Percentiles rank a stretch among this genome's conserved stretches.
These are phyloP conservation scores for Gracilinanus agilis DNA, from an alignment of 2,113 vertebrate genomes.

Conservation along the genomic window DNA sequence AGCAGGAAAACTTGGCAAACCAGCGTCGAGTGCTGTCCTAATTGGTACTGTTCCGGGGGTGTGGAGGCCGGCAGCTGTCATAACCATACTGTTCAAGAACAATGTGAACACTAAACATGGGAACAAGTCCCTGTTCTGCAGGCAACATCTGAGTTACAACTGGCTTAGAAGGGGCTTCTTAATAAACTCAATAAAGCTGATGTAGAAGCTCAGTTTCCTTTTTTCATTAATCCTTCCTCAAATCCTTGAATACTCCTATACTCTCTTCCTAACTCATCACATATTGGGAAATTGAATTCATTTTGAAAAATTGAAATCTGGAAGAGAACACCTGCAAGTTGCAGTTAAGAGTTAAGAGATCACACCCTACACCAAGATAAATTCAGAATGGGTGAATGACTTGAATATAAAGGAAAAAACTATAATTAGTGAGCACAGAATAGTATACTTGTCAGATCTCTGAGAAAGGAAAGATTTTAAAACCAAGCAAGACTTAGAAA, in stretches of 20 bases:
- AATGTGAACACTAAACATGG: background rate
- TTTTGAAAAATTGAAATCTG: constrained; percentile 4
- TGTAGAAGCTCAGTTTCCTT: constrained; percentile 1
- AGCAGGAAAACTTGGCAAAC: background rate
- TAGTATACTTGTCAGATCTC: no score
- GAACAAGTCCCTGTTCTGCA: background rate
- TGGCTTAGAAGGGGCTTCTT: constrained; percentile 37
- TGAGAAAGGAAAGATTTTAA: no score
- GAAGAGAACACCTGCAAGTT: constrained; percentile 22
- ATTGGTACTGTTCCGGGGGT: background rate
- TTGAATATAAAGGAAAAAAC: no score
- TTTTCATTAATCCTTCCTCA: background rate
- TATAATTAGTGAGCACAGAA: no score
- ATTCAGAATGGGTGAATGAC: no score
- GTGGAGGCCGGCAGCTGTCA: background rate
- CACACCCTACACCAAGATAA: no score
- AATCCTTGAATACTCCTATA: background rate
- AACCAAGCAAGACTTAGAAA: no score
- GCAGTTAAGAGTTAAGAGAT: no score
- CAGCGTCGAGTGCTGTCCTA: background rate
- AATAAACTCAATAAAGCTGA: constrained; percentile 11
- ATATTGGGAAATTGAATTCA: background rate
- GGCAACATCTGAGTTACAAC: background rate
- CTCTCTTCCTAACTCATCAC: background rate
- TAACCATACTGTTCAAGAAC: background rate